Percentiles rank a stretch among this genome's conserved stretches.
Evolutionary conservation across 2,888 invertebrate genomes (phyloP).

Genomic region (Ephialtes manifestator): DNA sequence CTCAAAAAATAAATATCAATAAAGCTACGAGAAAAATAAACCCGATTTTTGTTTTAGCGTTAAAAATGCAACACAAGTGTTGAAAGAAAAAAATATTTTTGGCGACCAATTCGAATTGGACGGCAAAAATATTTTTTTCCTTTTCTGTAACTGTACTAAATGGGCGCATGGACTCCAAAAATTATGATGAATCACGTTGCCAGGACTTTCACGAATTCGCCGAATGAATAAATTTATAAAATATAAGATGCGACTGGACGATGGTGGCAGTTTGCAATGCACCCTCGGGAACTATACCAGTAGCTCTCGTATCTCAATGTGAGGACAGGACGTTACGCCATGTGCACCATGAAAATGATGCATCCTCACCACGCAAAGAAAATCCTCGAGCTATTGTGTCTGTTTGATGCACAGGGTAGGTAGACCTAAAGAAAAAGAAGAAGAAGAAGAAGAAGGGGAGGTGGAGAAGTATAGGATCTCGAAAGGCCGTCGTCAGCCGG

Average conservation of each 20-base stretch:
- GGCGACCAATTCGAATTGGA: no score
- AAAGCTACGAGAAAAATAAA: no score
- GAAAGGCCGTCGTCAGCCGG: constrained; percentile 63
- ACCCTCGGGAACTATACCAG: neutral
- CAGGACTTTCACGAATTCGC: no score
- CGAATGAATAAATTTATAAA: neutral
- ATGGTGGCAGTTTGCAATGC: neutral
- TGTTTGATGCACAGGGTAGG: constrained; percentile 49
- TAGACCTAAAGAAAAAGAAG: constrained; percentile 24
- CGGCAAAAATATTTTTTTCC: no score
- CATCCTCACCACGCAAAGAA: constrained; percentile 57
- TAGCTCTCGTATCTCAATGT: neutral
- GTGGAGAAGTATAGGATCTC: constrained; percentile 45
- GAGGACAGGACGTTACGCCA: constrained; percentile 51
- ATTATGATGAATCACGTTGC: no score
- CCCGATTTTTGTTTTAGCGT: no score
- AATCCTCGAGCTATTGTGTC: constrained; percentile 62
- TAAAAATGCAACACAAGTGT: no score
- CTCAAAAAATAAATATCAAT: no score
- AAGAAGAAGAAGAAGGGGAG: constrained; percentile 56
- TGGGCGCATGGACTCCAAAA: no score
- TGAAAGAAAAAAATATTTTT: no score
- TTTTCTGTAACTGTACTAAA: no score
- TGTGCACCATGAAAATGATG: constrained; percentile 60
- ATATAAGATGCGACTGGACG: neutral